These are phyloP conservation scores for Muschampia plurimacula DNA, from an alignment of 2,888 invertebrate genomes.

Conservation along the genomic window DNA sequence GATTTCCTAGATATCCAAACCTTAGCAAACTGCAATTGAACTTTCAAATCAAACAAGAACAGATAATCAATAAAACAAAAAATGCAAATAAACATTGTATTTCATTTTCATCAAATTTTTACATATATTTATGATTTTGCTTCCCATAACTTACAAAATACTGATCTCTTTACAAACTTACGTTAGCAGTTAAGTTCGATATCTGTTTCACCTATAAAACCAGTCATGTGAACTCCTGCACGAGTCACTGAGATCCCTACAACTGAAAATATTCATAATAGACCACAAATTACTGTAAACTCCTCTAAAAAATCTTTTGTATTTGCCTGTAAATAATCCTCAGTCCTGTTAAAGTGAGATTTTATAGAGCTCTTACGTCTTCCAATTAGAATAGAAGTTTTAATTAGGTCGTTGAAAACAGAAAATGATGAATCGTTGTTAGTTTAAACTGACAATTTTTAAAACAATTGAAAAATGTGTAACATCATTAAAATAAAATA, in stretches of 20 bases:
- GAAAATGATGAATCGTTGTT: too few relatives aligned
- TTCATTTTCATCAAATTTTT: conserved; percentile 13
- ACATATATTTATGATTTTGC: conserved; percentile 45
- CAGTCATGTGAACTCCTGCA: conserved; percentile 69
- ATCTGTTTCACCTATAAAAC: conserved; percentile 84
- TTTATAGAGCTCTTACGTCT: too few relatives aligned
- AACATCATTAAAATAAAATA: too few relatives aligned
- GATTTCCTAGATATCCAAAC: too few relatives aligned
- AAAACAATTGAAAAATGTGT: too few relatives aligned
- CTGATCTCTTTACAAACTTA: conserved; percentile 65
- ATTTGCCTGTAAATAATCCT: background rate
- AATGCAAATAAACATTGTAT: conserved; percentile 26
- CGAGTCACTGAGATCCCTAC: conserved; percentile 30
- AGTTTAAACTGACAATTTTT: too few relatives aligned
- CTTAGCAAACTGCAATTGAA: too few relatives aligned
- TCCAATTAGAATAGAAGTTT: too few relatives aligned
- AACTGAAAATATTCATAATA: conserved; percentile 1
- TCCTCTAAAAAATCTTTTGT: background rate
- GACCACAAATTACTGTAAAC: background rate
- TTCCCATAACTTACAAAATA: conserved; percentile 66
- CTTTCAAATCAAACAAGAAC: too few relatives aligned
- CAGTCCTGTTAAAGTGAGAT: background rate
- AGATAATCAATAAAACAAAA: conserved; percentile 22
- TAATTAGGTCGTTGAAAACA: too few relatives aligned
- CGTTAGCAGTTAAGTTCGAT: conserved; percentile 63